Base-by-base conservation (phyloP, 64 coral and sea anemone genomes). In the Montipora capricornis region DNA sequence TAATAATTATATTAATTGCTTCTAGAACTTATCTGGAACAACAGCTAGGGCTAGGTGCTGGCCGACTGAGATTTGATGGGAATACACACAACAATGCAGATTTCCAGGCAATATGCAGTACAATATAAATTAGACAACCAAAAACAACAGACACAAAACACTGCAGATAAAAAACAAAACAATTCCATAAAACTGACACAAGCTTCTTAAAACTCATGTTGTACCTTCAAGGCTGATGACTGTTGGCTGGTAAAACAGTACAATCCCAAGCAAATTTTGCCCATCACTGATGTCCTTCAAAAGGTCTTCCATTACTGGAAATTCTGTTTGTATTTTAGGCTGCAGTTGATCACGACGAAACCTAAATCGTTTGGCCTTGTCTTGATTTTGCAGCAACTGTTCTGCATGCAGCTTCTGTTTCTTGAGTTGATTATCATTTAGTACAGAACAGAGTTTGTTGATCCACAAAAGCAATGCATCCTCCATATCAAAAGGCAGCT, bases 401-500 rank as follows among this genome's bases (percentile, higher is more conserved):
- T 96, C 95, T 6, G 98, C 92, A 47, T 83, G 94, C 0, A 82
- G 88, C 61, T 83, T 95, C 20, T 93, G 91, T 44, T 91, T 93
- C 45, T 95, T 94, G 1, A 92, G 82, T 11, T 94, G 91, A 50
- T 92, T 84, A 1, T 84, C 79, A 81, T 99, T 99, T n/a, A 99
- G 62, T 20, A 89, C 66, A 13, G 92, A 11, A 45, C 92, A 96
- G 6, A 96, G 77, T 77, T 99, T 99, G 87, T 96, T 99, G 0
- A 99, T 69, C 98, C 98, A 99, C 1, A 99, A 89, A 11, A 99
- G 92, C 13, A 99, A 71, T 8, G 98, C 89, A 73, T 99, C 98
- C 52, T 99, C 98, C 26, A 99, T 52, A 71, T 99, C 98, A 93
- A 99, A 99, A 0, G 98, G 98, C 2, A 99, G 95, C 71, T 99